Percentiles rank a stretch among this genome's conserved stretches.
Conservation (phyloP, 2,113 vertebrate genomes). For the Atrichornis clamosus region DNA sequence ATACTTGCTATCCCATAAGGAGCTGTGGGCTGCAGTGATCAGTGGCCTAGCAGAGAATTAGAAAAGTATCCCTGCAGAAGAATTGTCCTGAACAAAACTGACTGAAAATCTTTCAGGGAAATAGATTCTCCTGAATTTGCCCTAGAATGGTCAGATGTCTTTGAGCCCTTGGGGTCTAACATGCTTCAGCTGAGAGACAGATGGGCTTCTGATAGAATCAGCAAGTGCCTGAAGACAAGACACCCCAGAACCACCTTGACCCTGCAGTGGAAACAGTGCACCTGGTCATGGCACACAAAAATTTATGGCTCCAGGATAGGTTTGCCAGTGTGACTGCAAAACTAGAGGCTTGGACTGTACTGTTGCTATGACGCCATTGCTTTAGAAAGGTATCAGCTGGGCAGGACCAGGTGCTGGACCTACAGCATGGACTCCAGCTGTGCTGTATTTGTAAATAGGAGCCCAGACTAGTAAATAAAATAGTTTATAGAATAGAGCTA, state of each 20-base stretch:
- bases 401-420: not conserved
- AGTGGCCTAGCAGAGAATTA: not conserved
- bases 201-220: not conserved
- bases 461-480: not conserved
- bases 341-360: not conserved
- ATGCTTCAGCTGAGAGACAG: not conserved
- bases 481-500: not conserved
- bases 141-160: not conserved
- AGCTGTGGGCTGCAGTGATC: not conserved
- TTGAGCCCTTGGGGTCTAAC: not conserved
- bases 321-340: not conserved
- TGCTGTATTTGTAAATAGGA: not conserved
- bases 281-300: not conserved
- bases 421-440: not conserved
- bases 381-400: not conserved
- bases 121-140: no score
- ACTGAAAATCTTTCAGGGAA: not conserved
- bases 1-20: not conserved
- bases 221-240: fast-evolving
- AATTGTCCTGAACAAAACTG: not conserved
- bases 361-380: not conserved
- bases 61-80: not conserved
- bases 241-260: not conserved
- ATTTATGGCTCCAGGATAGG: not conserved
- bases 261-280: not conserved